Percentiles rank a stretch among this genome's conserved stretches.
Evolutionary conservation across 2,888 invertebrate genomes (phyloP).

Genomic region (Parelbella ahira): DNA sequence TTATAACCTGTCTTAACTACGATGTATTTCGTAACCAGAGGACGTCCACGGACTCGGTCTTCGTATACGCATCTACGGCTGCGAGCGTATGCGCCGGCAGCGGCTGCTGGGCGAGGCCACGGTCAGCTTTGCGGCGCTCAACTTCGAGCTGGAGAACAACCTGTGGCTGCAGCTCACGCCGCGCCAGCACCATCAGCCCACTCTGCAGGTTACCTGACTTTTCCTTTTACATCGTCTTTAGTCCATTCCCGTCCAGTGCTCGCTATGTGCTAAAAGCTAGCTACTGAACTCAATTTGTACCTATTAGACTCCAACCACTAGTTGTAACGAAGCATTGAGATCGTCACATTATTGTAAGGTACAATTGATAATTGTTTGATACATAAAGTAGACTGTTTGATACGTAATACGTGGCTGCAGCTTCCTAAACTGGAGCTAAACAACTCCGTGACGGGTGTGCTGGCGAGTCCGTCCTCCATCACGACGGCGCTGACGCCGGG

Average conservation of each 20-base stretch:
- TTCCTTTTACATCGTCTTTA: no score
- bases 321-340: no score
- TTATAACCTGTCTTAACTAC: no score
- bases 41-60: conserved; percentile 96
- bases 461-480: conserved; percentile 61
- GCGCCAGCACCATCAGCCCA: conserved; percentile 68
- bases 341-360: no score
- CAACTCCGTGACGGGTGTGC: conserved; percentile 54
- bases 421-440: conserved; percentile 60
- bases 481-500: conserved; percentile 50
- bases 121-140: conserved; percentile 93
- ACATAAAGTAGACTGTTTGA: no score
- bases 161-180: conserved; percentile 93
- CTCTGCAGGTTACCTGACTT: conserved; percentile 53
- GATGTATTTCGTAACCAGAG: conserved; percentile 84
- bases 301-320: no score
- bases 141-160: conserved; percentile 93
- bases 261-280: no score
- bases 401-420: no score
- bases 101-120: conserved; percentile 94
- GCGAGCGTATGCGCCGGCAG: conserved; percentile 95
- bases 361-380: no score
- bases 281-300: no score
- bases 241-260: no score
- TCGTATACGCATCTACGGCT: conserved; percentile 93